Evolutionary conservation across 2,113 vertebrate genomes (phyloP).

Genomic region (Trogon surrucura): DNA sequence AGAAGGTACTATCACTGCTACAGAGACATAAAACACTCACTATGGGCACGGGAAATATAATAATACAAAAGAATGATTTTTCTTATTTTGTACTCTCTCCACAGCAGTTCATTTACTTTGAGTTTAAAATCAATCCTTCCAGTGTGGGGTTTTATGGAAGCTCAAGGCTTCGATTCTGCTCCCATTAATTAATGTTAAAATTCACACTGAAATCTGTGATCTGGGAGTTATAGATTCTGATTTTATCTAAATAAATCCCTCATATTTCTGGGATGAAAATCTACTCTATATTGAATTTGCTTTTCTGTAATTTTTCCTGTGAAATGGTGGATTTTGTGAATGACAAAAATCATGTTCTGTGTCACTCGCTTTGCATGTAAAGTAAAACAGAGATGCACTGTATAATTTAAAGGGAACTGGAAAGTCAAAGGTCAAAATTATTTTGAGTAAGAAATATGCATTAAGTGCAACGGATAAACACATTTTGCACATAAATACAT

Average conservation of each 20-base stretch:
- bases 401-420: not conserved
- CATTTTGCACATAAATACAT: not conserved
- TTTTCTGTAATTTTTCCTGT: not conserved
- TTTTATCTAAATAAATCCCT: not conserved
- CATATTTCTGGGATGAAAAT: not conserved
- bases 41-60: not conserved
- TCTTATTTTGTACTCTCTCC: not conserved
- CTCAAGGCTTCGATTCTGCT: not conserved
- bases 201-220: not conserved
- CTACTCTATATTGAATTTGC: not conserved
- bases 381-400: not conserved
- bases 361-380: not conserved
- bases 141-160: not conserved
- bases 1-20: not conserved
- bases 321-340: not conserved
- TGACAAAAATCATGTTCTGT: not conserved
- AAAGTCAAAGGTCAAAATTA: not conserved
- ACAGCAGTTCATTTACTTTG: constrained; percentile 6
- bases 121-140: constrained; percentile 13
- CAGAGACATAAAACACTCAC: not conserved
- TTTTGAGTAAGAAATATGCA: constrained; percentile 6
- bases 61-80: not conserved
- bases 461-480: not conserved
- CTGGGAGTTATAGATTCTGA: not conserved
- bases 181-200: not conserved